These are phyloP conservation scores for Drosophila ironensis DNA, from an alignment of 1,140 invertebrate species.

Conservation along the genomic window DNA sequence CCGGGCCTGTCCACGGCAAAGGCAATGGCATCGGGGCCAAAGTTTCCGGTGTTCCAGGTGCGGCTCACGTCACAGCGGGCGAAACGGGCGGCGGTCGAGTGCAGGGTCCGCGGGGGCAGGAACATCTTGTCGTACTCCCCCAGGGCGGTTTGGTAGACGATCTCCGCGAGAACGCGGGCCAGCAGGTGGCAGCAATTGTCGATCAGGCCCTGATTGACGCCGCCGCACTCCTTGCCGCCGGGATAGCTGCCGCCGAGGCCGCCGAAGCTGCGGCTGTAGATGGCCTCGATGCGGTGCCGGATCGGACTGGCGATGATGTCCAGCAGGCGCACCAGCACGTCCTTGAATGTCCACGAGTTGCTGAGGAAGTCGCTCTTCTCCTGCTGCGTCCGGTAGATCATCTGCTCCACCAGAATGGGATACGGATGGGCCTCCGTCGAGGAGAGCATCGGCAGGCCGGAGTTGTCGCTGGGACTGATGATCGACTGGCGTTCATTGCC, in stretches of 20 bases:
- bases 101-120: slow-evolving; percentile 85
- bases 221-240: slow-evolving; percentile 44
- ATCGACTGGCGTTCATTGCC: slow-evolving; percentile 83
- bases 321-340: slow-evolving; percentile 91
- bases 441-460: slow-evolving; percentile 87
- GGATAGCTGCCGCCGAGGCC: slow-evolving; percentile 47
- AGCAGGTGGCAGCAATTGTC: slow-evolving; percentile 93
- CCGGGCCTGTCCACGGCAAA: slow-evolving; percentile 96
- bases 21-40: slow-evolving; percentile 97
- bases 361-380: slow-evolving; percentile 83
- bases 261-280: slow-evolving; percentile 68
- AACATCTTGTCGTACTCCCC: slow-evolving; percentile 84
- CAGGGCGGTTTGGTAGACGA: slow-evolving; percentile 87
- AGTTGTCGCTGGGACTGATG: slow-evolving; percentile 88
- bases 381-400: slow-evolving; percentile 88
- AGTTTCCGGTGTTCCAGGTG: slow-evolving; percentile 98
- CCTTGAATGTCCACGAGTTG: slow-evolving; percentile 89
- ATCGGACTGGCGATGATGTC: slow-evolving; percentile 92
- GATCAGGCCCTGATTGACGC: slow-evolving; percentile 84
- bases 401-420: slow-evolving; percentile 91
- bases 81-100: slow-evolving; percentile 94
- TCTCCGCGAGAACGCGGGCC: slow-evolving; percentile 92
- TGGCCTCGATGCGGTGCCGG: slow-evolving; percentile 83
- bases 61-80: slow-evolving; percentile 92
- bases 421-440: slow-evolving; percentile 88